phyloP scores from a whole-genome alignment of 2,113 vertebrate genomes.

The Silurus meridionalis region DNA sequence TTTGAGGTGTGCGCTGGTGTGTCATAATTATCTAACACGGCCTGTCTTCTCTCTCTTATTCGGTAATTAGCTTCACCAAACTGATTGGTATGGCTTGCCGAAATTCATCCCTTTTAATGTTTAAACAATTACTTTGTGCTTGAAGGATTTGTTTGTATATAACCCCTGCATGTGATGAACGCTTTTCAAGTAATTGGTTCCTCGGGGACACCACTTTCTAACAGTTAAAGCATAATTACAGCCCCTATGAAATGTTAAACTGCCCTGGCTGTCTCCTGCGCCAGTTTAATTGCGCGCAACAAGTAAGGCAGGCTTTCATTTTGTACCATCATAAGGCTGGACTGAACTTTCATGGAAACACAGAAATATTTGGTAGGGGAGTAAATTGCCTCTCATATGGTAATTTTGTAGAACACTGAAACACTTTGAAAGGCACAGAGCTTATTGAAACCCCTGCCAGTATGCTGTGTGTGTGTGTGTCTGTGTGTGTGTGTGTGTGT shows the following conservation, averaged over 20 bases:
- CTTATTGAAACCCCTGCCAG: slow-evolving; percentile 68
- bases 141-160: slow-evolving; percentile 99
- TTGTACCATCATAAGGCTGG: slow-evolving; percentile 83
- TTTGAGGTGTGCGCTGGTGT: slow-evolving; percentile 85
- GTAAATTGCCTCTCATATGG: slow-evolving; percentile 88
- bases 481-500: slow-evolving; percentile 18
- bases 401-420: slow-evolving; percentile 82
- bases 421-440: slow-evolving; percentile 70
- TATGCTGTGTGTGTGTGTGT: slow-evolving; percentile 32
- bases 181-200: slow-evolving; percentile 98
- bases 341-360: slow-evolving; percentile 87
- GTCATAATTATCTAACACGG: slow-evolving; percentile 90
- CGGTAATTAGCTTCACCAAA: slow-evolving; percentile 92
- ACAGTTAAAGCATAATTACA: slow-evolving; percentile 98
- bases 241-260: slow-evolving; percentile 93
- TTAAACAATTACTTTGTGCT: slow-evolving; percentile 98
- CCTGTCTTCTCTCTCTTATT: slow-evolving; percentile 86
- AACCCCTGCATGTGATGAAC: slow-evolving; percentile 90
- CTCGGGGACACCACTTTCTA: slow-evolving; percentile 93
- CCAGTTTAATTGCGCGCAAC: slow-evolving; percentile 95
- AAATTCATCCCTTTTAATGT: slow-evolving; percentile 89
- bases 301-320: slow-evolving; percentile 90
- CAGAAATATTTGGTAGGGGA: slow-evolving; percentile 82
- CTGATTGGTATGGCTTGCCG: slow-evolving; percentile 92
- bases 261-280: slow-evolving; percentile 86